phyloP scores from a whole-genome alignment of 1,140 invertebrate genomes.

The Drosophila pachea region DNA sequence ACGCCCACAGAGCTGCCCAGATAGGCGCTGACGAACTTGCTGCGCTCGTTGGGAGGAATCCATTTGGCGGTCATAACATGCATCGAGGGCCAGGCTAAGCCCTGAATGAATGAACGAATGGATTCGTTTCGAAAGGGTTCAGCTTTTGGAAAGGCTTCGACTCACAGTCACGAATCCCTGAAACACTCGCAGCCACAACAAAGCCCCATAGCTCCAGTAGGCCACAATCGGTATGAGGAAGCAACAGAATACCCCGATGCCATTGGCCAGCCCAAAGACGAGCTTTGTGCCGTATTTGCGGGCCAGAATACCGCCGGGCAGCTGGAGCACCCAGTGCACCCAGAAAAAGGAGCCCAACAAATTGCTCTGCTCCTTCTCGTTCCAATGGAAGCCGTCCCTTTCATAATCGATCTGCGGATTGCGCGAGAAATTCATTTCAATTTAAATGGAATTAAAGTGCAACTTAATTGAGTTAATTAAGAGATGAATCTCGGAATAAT shows the following conservation, averaged over 20 bases:
- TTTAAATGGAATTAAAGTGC: background rate
- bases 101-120: conserved; percentile 80
- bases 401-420: conserved; percentile 65
- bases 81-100: conserved; percentile 87
- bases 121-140: background rate
- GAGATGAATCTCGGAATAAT: background rate
- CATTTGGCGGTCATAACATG: conserved; percentile 90
- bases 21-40: conserved; percentile 86
- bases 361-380: conserved; percentile 84
- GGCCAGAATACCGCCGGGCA: conserved; percentile 87
- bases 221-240: conserved; percentile 85
- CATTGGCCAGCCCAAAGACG: conserved; percentile 85
- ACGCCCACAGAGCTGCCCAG: conserved; percentile 85
- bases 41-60: conserved; percentile 90
- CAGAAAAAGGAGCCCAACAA: conserved; percentile 87
- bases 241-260: conserved; percentile 84
- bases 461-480: conserved; percentile 6
- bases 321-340: conserved; percentile 86
- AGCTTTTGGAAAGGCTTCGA: conserved; percentile 22
- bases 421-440: background rate
- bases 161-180: conserved; percentile 88
- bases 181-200: conserved; percentile 84
- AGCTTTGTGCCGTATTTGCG: conserved; percentile 85
- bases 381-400: conserved; percentile 82
- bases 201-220: conserved; percentile 81